A percentile compares a stretch with the other conserved stretches of the same genome.
These are phyloP conservation scores for Apostichopus parvimensis DNA, from an alignment of 35 echinoderm and acorn worm species.

Conservation along the genomic window DNA sequence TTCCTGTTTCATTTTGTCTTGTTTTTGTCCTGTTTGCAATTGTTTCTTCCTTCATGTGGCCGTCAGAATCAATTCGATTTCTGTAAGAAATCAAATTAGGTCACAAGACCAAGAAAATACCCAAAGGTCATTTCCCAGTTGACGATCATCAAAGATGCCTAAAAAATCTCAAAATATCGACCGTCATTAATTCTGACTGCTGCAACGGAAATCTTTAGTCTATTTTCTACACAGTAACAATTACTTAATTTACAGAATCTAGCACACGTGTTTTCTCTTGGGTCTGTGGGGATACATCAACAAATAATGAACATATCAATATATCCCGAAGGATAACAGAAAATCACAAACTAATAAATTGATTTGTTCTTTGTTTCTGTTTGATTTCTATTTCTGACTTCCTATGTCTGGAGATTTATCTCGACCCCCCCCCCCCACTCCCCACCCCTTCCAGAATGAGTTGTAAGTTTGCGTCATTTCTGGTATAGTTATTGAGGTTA, in stretches of 20 bases:
- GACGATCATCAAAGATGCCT: not conserved
- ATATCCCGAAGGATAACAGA: not conserved
- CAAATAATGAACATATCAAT: not conserved
- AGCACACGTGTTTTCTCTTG: not conserved
- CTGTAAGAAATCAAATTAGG: not conserved
- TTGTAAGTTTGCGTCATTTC: too few relatives aligned
- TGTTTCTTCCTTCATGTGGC: not conserved
- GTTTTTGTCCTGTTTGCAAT: not conserved
- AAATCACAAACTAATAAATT: not conserved
- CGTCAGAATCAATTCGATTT: not conserved
- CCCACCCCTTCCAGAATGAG: too few relatives aligned
- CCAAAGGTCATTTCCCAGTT: not conserved
- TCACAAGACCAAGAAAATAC: not conserved
- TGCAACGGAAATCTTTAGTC: not conserved
- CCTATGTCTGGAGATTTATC: too few relatives aligned
- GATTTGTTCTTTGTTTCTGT: too few relatives aligned
- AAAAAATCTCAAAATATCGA: not conserved
- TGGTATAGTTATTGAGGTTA: too few relatives aligned
- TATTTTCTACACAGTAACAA: not conserved
- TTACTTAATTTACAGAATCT: not conserved
- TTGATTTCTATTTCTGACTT: too few relatives aligned
- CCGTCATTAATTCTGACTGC: not conserved
- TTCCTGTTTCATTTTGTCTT: not conserved
- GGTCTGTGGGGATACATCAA: not conserved
- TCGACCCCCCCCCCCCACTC: too few relatives aligned